These are phyloP conservation scores for Tenualosa thibaudeaui DNA, from an alignment of 2,797 vertebrate genomes.

Conservation along the genomic window DNA sequence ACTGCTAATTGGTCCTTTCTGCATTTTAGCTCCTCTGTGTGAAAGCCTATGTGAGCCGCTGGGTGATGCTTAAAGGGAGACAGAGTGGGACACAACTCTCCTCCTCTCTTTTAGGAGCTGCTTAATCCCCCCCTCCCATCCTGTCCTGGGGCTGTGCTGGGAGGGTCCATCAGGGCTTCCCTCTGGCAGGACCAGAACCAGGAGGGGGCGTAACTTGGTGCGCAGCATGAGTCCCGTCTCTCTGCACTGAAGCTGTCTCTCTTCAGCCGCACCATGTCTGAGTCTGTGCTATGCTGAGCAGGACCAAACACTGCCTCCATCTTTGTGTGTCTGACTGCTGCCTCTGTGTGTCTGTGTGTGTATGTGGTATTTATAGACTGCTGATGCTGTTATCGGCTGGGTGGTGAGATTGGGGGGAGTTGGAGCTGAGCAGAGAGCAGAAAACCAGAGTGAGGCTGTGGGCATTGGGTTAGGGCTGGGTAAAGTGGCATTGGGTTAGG, in stretches of 20 bases:
- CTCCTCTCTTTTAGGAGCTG: background rate
- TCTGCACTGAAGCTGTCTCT: background rate
- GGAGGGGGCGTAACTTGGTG: background rate
- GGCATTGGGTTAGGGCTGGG: too few species aligned
- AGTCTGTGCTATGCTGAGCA: background rate
- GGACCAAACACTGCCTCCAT: background rate
- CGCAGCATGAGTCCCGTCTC: background rate
- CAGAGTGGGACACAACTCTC: background rate
- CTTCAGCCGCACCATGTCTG: background rate
- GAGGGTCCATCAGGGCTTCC: background rate
- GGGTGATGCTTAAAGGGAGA: background rate
- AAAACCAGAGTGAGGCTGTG: too few species aligned
- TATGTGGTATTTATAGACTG: slow-evolving; percentile 14
- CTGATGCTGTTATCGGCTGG: background rate
- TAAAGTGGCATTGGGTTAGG: too few species aligned
- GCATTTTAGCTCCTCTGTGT: background rate
- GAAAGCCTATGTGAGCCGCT: background rate
- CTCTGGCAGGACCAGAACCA: background rate
- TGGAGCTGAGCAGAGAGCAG: background rate
- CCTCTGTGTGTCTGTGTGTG: background rate
- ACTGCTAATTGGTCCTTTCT: background rate
- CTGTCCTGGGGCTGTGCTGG: background rate
- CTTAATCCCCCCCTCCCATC: background rate
- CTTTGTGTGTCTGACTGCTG: background rate
- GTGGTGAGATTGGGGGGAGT: background rate